phyloP scores from a whole-genome alignment of 2,113 vertebrate genomes.

The Mirounga angustirostris region DNA sequence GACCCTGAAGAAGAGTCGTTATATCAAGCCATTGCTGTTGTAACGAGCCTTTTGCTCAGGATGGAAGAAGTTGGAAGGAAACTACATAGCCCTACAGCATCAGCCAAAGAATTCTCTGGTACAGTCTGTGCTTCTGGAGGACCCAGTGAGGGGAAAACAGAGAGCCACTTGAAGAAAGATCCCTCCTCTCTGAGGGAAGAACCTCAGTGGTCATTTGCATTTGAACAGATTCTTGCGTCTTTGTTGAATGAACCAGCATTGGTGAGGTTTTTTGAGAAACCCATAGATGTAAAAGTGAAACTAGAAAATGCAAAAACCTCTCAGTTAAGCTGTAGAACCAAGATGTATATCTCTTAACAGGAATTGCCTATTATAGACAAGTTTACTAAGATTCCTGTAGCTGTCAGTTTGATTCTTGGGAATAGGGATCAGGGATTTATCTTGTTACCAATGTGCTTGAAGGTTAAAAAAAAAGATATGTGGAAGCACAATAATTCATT shows the following conservation, averaged over 20 bases:
- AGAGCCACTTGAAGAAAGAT: conserved; percentile 52
- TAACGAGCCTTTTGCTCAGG: conserved; percentile 92
- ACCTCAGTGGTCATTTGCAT: conserved; percentile 96
- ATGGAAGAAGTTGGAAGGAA: conserved; percentile 88
- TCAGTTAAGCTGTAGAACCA: conserved; percentile 91
- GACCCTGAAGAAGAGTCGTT: conserved; percentile 95
- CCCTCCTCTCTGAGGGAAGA: conserved; percentile 71
- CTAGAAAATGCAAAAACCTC: conserved; percentile 90
- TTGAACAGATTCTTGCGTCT: conserved; percentile 97
- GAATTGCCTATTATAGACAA: conserved; percentile 55
- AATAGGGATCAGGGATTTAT: conserved; percentile 73
- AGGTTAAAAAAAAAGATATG: conserved; percentile 77
- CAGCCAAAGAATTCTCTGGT: conserved; percentile 39
- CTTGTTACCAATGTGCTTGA: conserved; percentile 70
- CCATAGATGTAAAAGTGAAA: conserved; percentile 89
- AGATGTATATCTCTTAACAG: conserved; percentile 80
- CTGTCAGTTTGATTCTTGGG: conserved; percentile 68
- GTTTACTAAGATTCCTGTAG: conserved; percentile 69
- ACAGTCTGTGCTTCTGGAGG: conserved; percentile 55
- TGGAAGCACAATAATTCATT: conserved; percentile 83
- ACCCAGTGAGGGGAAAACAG: neutral
- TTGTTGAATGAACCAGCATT: conserved; percentile 95
- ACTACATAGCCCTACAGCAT: conserved; percentile 83
- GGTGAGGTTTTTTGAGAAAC: conserved; percentile 96
- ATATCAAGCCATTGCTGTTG: conserved; percentile 94